Conservation (phyloP, 53 echinoderm and acorn worm genomes). For the Arbacia lixula region DNA sequence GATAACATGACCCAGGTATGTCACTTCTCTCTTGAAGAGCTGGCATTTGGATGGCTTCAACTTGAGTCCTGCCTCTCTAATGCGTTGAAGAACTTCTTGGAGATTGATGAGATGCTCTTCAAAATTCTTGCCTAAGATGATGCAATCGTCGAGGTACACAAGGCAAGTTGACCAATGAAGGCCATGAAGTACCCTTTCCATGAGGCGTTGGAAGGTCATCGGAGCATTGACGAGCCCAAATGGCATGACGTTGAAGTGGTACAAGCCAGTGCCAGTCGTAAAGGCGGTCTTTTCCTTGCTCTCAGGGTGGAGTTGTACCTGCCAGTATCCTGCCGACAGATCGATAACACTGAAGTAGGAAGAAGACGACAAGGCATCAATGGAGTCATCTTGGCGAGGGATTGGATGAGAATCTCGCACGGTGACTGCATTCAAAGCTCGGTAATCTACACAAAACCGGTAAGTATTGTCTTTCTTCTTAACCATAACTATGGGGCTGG, state of each 20-base stretch:
- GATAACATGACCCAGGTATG: constrained; percentile 39
- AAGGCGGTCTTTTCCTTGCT: constrained; percentile 49
- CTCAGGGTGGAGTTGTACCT: constrained; percentile 45
- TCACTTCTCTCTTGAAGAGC: constrained; percentile 38
- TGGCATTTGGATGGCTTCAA: constrained; percentile 41
- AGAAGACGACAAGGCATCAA: constrained; percentile 73
- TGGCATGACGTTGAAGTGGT: constrained; percentile 21
- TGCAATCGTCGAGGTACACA: constrained; percentile 69
- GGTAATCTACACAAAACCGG: constrained; percentile 45
- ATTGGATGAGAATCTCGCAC: constrained; percentile 61
- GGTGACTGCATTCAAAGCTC: constrained; percentile 22
- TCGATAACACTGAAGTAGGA: constrained; percentile 69
- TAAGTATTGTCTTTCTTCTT: constrained; percentile 38
- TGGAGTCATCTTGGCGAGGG: constrained; percentile 77
- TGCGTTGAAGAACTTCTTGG: constrained; percentile 41
- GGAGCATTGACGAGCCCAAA: constrained; percentile 51
- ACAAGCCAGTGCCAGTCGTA: constrained; percentile 37
- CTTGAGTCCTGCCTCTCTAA: constrained; percentile 13
- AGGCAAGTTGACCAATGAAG: constrained; percentile 63
- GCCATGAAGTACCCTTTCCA: constrained; percentile 58
- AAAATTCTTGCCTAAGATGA: constrained; percentile 63
- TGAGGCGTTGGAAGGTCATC: constrained; percentile 67
- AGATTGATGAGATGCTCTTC: constrained; percentile 63
- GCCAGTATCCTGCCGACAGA: constrained; percentile 83
- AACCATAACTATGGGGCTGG: constrained; percentile 53